Conservation (phyloP, 1,140 invertebrate genomes). For the Venustaconcha ellipsiformis region DNA sequence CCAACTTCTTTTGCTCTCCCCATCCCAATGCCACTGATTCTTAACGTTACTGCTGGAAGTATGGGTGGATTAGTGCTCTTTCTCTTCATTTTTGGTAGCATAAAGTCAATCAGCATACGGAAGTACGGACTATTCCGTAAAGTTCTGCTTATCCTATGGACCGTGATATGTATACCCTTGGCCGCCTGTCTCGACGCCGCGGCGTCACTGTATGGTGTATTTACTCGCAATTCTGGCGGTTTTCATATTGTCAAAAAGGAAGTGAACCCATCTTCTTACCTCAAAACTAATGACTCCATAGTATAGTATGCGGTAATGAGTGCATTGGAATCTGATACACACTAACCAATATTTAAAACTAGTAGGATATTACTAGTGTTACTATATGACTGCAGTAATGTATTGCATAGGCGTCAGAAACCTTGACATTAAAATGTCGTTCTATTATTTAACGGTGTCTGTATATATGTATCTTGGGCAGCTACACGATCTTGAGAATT, state of each 20-base stretch:
- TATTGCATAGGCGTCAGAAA: too few species aligned
- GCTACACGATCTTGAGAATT: too few species aligned
- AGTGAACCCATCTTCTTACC: too few species aligned
- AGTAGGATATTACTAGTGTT: too few species aligned
- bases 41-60: constrained; percentile 21
- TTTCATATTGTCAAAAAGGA: constrained; percentile 35
- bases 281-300: too few species aligned
- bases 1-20: constrained; percentile 18
- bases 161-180: constrained; percentile 26
- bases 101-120: constrained; percentile 25
- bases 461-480: too few species aligned
- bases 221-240: constrained; percentile 19
- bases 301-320: too few species aligned
- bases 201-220: constrained; percentile 25
- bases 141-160: constrained; percentile 12
- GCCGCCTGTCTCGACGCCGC: constrained; percentile 21
- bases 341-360: too few species aligned
- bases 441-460: too few species aligned
- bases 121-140: constrained; percentile 24
- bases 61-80: constrained; percentile 30
- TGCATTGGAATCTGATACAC: too few species aligned
- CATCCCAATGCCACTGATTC: constrained; percentile 14
- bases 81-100: constrained; percentile 25
- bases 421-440: too few species aligned
- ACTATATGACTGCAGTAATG: too few species aligned